Evolutionary conservation across 1,140 invertebrate genomes (phyloP), one percentile per base, ranked within the genome.

Genomic region (Microplitis mediator): DNA sequence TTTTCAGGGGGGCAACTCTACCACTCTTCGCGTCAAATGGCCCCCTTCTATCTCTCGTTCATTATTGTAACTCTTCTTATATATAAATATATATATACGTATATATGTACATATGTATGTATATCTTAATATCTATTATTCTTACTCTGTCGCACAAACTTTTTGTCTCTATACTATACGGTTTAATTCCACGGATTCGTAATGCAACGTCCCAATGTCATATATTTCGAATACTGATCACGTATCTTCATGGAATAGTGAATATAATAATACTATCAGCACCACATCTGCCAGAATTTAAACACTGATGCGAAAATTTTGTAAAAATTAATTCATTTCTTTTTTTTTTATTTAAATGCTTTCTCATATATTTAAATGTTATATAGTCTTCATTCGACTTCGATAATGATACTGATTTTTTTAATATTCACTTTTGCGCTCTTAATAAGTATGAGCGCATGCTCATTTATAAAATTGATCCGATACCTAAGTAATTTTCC

Each of bases 1-100:
- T 67, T 16, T 67, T 67, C 58, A 79, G 77, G 76, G 77, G 77
- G 79, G 74, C 77, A 76, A 72, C 39, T 11, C 39, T 45, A 31
- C 23, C 56, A 58, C 23, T 58, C 16, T n/a, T 58, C 16, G 56
- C 56, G 56, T 58, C 73, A 64, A 77, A 61, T 74, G 76, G 75
- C 75, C 73, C 78, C 76, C 64, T 71, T 69, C 74, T 75, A 51
- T 61, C 69, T 45, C 67, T 73, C 68, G 60, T 70, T 77, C 69
- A 51, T 69, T 45, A 16, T 71, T 75, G 62, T 65, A 14, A 65
- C 52, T 56, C 62, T 69, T 34, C 70, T 71, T 70, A 32, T 52
- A 32, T 71, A 3, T 11, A 45, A 6, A 45, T 45, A 45, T 11
- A 11, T 45, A 23, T 23, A 23, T 23, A 23, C 23, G 23, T 23